These are phyloP conservation scores for Gyrodactylus salaris DNA, from an alignment of 1,140 invertebrate genomes.

Conservation along the genomic window DNA sequence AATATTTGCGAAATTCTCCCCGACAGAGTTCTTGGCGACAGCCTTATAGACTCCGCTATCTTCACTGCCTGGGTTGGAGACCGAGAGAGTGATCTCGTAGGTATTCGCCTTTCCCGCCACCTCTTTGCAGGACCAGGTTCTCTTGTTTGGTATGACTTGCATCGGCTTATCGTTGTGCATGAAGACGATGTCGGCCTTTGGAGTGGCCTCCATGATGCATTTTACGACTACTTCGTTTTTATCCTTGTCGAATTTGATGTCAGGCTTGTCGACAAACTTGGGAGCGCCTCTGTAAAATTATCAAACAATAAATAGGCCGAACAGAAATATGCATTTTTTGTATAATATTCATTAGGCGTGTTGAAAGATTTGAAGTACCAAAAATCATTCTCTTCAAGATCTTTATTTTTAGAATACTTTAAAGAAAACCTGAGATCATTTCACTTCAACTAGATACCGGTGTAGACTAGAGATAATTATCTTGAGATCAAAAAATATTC, in stretches of 20 bases:
- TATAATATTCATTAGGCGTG: too few relatives aligned
- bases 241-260: conserved; percentile 11
- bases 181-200: conserved; percentile 14
- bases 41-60: conserved; percentile 92
- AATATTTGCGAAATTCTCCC: conserved; percentile 98
- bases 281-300: not conserved
- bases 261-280: conserved; percentile 10
- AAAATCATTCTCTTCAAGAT: too few relatives aligned
- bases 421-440: too few relatives aligned
- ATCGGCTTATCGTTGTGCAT: conserved; percentile 14
- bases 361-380: too few relatives aligned
- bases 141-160: conserved; percentile 10
- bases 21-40: conserved; percentile 83
- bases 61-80: conserved; percentile 54
- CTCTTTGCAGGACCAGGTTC: conserved; percentile 12
- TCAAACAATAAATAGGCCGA: too few relatives aligned
- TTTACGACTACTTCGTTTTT: conserved; percentile 13
- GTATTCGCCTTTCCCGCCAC: conserved; percentile 27
- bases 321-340: too few relatives aligned
- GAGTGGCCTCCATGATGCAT: conserved; percentile 14
- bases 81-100: conserved; percentile 56
- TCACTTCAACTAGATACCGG: too few relatives aligned
- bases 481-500: too few relatives aligned
- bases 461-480: too few relatives aligned
- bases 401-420: too few relatives aligned